Conservation (phyloP, 2,888 invertebrate species). For the Heliconius sara region DNA sequence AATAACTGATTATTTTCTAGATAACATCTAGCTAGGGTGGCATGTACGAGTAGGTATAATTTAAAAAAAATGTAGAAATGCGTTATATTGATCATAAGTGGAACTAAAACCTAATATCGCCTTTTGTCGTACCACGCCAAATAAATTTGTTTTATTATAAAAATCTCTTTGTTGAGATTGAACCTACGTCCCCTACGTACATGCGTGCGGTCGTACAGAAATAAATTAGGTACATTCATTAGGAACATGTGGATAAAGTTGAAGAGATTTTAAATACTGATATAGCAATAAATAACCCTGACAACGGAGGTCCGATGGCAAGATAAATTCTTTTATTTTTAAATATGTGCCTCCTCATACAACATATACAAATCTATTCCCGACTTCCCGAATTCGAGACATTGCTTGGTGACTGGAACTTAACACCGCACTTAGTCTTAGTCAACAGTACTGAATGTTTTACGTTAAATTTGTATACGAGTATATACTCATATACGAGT, state of each 20-base stretch:
- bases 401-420: neutral
- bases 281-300: slow-evolving; percentile 25
- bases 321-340: slow-evolving; percentile 17
- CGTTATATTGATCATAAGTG: too few species aligned
- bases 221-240: neutral
- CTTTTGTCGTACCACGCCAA: too few species aligned
- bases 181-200: too few species aligned
- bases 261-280: slow-evolving; percentile 16
- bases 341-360: neutral
- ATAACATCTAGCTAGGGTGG: too few species aligned
- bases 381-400: neutral
- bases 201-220: too few species aligned
- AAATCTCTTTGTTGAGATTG: too few species aligned
- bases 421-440: neutral
- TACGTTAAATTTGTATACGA: neutral
- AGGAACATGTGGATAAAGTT: neutral
- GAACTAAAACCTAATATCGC: too few species aligned
- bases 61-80: too few species aligned
- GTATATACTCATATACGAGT: too few species aligned
- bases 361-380: neutral
- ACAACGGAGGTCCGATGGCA: slow-evolving; percentile 40
- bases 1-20: too few species aligned
- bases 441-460: neutral
- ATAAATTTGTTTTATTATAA: too few species aligned
- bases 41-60: too few species aligned